Evolutionary conservation across 1,140 invertebrate species (phyloP), one percentile per base, ranked within the genome.

Genomic region (Leptinotarsa defecta): DNA sequence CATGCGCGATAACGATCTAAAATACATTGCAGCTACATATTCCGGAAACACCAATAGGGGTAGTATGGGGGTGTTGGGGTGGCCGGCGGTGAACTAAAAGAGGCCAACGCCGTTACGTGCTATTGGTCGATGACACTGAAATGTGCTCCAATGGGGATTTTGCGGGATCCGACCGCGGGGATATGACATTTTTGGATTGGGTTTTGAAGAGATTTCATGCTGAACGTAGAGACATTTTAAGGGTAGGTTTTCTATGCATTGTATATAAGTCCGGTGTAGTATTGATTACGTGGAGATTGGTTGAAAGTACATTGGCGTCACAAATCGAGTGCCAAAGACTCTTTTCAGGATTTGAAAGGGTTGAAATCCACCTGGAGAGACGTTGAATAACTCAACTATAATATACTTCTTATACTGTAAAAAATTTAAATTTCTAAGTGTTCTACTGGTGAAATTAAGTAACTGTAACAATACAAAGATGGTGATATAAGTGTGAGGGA

Each of bases 101-200:
- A 81, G 79, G 79, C 76, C 76, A 81, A 77, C 79, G 27, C 20
- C 77, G 67, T 48, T 24, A 8, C 70, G 22, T 69, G 73, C 71
- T 65, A 83, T 83, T 83, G 82, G 82, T 77, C 80, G 70, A 79
- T 79, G 80, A 81, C 77, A 80, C 63, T 63, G n/a, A 61, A 22
- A 48, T 72, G 43, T 61, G 71, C 70, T 73, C 82, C 81, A 83
- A 83, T 83, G 22, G 71, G 20, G 65, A 73, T 48, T n/a, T 24
- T 20, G 48, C 65, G 62, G 64, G 57, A 74, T 77, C 76, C 73
- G 70, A 73, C 73, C 77, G 78, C 79, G 81, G 77, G 78, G n/a
- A 68, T 19, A 68, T 27, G 67, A 68, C 34, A 68, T 68, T 68
- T 48, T 0, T 4, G 17, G 13, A 20, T 2, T 43, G 24, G 24